Evolutionary conservation across 2,888 invertebrate species (phyloP).

Genomic region (Heteromurus nitidus): DNA sequence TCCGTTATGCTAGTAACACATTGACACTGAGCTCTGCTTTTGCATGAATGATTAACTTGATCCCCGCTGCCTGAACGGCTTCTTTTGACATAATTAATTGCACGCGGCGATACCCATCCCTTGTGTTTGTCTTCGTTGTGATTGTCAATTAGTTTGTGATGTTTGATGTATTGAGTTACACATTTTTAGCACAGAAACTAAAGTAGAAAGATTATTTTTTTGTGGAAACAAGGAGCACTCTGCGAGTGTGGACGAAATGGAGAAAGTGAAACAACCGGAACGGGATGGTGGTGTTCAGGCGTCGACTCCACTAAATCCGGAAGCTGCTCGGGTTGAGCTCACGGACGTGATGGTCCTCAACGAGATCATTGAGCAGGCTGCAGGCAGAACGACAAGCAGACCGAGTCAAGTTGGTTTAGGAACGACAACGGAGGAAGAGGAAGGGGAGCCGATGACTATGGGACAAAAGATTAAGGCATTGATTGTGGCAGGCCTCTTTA

Average conservation of each 20-base stretch:
- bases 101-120: background rate
- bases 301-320: background rate
- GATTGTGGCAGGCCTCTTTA: background rate
- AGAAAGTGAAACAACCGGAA: slow-evolving; percentile 61
- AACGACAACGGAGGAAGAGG: background rate
- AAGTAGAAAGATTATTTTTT: background rate
- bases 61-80: background rate
- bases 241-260: slow-evolving; percentile 68
- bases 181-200: background rate
- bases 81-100: background rate
- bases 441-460: too few relatives aligned
- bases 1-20: background rate
- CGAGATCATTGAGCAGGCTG: slow-evolving; percentile 84
- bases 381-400: slow-evolving; percentile 91
- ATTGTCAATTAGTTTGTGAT: background rate
- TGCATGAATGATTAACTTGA: background rate
- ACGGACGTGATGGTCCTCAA: slow-evolving; percentile 97
- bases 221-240: slow-evolving; percentile 52
- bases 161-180: background rate
- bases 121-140: background rate
- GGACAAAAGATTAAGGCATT: too few relatives aligned
- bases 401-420: too few relatives aligned
- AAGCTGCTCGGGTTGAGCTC: slow-evolving; percentile 46
- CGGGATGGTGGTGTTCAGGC: slow-evolving; percentile 55
- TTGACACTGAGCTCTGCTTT: background rate